Conservation (phyloP, 2,888 invertebrate species). For the Aleiodes leptofemur region DNA sequence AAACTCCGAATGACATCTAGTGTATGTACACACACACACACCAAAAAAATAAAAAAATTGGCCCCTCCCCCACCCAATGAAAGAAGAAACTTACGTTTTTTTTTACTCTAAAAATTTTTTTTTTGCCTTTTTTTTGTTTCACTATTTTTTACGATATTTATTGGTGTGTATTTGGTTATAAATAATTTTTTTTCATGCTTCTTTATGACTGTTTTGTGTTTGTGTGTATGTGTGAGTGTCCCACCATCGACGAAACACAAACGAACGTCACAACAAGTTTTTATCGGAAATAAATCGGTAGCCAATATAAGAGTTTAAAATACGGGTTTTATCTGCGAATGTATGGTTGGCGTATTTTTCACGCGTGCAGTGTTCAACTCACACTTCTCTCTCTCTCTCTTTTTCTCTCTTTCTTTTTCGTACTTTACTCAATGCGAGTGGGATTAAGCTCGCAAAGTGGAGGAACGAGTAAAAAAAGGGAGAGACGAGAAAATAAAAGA, state of each 20-base stretch:
- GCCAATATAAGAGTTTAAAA: slow-evolving; percentile 41
- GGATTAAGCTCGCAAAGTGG: slow-evolving; percentile 31
- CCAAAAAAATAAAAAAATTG: background rate
- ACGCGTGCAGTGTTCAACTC: slow-evolving; percentile 14
- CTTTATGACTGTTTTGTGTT: background rate
- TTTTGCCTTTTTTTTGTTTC: background rate
- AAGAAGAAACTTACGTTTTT: slow-evolving; percentile 18
- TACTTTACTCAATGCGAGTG: slow-evolving; percentile 21
- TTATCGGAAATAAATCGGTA: slow-evolving; percentile 43
- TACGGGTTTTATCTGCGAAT: slow-evolving; percentile 38
- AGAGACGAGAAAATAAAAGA: background rate
- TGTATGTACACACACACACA: background rate
- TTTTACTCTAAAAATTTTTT: background rate
- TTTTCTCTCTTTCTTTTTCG: background rate
- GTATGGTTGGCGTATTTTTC: slow-evolving; percentile 39
- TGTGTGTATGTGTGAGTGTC: background rate
- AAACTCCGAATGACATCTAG: slow-evolving; percentile 21
- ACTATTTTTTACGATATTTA: background rate
- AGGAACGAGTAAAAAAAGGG: background rate
- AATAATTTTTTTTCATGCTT: slow-evolving; percentile 9
- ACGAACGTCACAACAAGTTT: slow-evolving; percentile 42
- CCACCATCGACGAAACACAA: background rate
- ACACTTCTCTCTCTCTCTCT: no score
- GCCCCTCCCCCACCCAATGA: background rate
- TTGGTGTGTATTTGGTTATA: background rate